Base-by-base conservation (phyloP, 2,113 vertebrate genomes). In the Tichodroma muraria region DNA sequence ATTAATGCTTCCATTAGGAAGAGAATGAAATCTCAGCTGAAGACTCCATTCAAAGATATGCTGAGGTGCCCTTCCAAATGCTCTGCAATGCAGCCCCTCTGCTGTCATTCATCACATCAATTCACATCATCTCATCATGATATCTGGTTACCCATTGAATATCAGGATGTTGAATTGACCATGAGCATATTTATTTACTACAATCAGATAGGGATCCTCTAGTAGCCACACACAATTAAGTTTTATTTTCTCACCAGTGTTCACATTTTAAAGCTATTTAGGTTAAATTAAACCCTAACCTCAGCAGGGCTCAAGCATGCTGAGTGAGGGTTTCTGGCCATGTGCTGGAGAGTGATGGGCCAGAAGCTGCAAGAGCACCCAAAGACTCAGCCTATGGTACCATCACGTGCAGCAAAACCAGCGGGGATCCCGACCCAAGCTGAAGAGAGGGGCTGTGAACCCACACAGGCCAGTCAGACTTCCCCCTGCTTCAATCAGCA, bases 101-200 rank as follows among this genome's bases (percentile, higher is more conserved):
- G 73, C 72, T 94, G 60, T 4, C 78, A 19, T 8, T 23, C 92
- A 85, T 91, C 90, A 91, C 95, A 76, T 31, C 82, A 85, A 45
- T 80, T 86, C 94, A 82, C 85, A 85, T 30, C 50, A 50, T n/a
- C 85, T 44, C 79, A 40, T n/a, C 31, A 8, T 2, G 19, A 6
- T 13, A 45, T 1, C 23, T 23, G 5, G 13, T 11, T 59, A 47
- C 35, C 45, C 28, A 24, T 1, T 21, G 40, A 60, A 3, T 20
- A 59, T 27, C 25, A 47, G 53, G 28, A 65, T 54, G 59, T 8
- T 0, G 0, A 83, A 50, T n/a, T 33, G 54, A 56, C 25, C 1
- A 0, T 3, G 8, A 69, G 17, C 13, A 3, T 8, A 8, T 45
- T 89, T 68, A 9, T 44, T 88, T 69, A 52, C 66, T 45, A 10